These are phyloP conservation scores for Capromys pilorides DNA, from an alignment of 2,797 vertebrate species.

Conservation along the genomic window DNA sequence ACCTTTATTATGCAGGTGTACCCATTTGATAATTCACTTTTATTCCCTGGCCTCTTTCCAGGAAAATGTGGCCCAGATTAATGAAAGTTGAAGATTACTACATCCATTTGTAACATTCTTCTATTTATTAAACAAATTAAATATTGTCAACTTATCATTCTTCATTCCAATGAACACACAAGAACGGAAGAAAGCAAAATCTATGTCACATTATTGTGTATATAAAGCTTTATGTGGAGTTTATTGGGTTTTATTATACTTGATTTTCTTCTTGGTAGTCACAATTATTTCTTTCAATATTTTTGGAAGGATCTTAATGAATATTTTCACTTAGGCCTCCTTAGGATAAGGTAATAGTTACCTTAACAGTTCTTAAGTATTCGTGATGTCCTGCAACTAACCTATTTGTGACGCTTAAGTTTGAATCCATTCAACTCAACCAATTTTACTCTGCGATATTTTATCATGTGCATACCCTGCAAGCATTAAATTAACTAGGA, in stretches of 20 bases:
- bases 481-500: slow-evolving; percentile 42
- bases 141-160: background rate
- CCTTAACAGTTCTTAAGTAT: background rate
- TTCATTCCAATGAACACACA: background rate
- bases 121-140: slow-evolving; percentile 20
- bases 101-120: background rate
- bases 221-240: background rate
- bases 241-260: background rate
- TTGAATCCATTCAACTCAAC: background rate
- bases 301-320: background rate
- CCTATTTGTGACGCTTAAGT: background rate
- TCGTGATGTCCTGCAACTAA: background rate
- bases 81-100: background rate
- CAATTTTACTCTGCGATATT: slow-evolving; percentile 7
- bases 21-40: background rate
- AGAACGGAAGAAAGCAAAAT: background rate
- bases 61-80: background rate
- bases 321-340: slow-evolving; percentile 44
- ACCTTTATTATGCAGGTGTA: background rate
- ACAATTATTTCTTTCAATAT: too few relatives aligned
- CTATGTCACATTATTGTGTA: background rate
- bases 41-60: background rate
- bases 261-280: slow-evolving; percentile 13
- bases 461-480: background rate
- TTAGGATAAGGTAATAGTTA: slow-evolving; percentile 2